Percentiles rank a stretch among this genome's conserved stretches.
These are phyloP conservation scores for Drosophila parthenogenetica DNA, from an alignment of 2,888 invertebrate genomes.

Conservation along the genomic window DNA sequence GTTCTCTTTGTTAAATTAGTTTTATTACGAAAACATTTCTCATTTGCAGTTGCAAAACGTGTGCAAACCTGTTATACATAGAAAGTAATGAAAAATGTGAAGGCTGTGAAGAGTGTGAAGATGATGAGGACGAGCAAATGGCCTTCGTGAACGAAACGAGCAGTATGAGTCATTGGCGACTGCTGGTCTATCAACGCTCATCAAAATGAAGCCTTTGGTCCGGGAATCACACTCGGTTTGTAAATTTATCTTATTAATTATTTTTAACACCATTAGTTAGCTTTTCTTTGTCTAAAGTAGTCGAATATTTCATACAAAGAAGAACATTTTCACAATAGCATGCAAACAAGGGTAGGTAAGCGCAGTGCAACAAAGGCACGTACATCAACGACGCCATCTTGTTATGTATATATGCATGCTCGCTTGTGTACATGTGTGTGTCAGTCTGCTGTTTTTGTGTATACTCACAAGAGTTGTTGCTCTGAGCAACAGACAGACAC, in stretches of 20 bases:
- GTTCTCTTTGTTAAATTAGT: slow-evolving; percentile 69
- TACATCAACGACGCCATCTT: slow-evolving; percentile 58
- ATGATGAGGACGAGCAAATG: slow-evolving; percentile 59
- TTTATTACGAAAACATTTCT: slow-evolving; percentile 85
- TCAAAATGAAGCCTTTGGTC: slow-evolving; percentile 65
- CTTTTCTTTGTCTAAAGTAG: slow-evolving; percentile 26
- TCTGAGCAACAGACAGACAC: slow-evolving; percentile 22
- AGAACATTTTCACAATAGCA: slow-evolving; percentile 37
- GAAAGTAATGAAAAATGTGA: slow-evolving; percentile 74
- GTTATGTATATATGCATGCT: slow-evolving; percentile 27
- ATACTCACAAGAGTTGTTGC: slow-evolving; percentile 26
- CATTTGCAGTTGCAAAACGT: slow-evolving; percentile 84
- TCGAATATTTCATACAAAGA: slow-evolving; percentile 37
- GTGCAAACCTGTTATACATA: slow-evolving; percentile 64
- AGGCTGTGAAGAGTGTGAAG: slow-evolving; percentile 74
- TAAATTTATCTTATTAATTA: slow-evolving; percentile 62
- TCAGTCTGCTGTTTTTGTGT: slow-evolving; percentile 16
- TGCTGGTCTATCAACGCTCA: slow-evolving; percentile 56
- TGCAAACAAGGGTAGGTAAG: slow-evolving; percentile 15
- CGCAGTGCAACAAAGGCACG: slow-evolving; percentile 30
- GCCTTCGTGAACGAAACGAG: slow-evolving; percentile 60
- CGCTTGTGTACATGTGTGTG: slow-evolving; percentile 6
- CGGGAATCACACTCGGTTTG: slow-evolving; percentile 78
- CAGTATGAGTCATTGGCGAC: slow-evolving; percentile 71
- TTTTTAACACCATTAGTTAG: slow-evolving; percentile 26